Percentiles rank a stretch among this genome's conserved stretches.
phyloP scores from a whole-genome alignment of 2,797 vertebrate genomes.

The Muscicapa striata region DNA sequence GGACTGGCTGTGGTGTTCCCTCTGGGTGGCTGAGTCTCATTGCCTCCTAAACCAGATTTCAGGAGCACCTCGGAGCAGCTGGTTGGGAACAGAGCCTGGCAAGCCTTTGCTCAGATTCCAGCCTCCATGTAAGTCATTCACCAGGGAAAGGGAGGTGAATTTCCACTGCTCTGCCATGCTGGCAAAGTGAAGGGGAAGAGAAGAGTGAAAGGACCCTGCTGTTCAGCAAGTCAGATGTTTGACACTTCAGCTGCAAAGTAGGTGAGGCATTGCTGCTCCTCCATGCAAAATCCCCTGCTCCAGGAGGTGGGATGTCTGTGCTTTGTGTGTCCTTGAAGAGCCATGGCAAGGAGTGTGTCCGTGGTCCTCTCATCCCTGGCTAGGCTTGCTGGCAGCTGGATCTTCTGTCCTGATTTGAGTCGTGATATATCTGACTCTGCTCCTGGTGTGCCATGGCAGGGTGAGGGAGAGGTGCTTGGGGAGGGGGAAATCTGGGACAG shows the following conservation, averaged over 20 bases:
- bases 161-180: neutral
- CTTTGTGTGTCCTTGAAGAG: neutral
- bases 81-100: neutral
- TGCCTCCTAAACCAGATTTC: neutral
- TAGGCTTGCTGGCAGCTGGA: neutral
- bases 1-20: neutral
- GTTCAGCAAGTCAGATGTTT: neutral
- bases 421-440: neutral
- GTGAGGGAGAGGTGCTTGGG: neutral
- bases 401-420: neutral
- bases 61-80: neutral
- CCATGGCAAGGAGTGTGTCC: rapidly evolving
- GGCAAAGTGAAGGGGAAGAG: neutral
- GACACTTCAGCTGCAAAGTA: neutral
- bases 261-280: neutral
- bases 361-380: neutral
- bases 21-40: neutral
- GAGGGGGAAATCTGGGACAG: neutral
- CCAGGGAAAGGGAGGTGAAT: neutral
- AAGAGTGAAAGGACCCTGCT: neutral
- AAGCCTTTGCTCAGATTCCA: neutral
- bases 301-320: neutral
- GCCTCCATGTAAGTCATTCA: neutral
- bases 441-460: neutral
- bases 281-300: neutral